phyloP scores from a whole-genome alignment of 1,140 invertebrate genomes.

The Caenorhabditis remanei region DNA sequence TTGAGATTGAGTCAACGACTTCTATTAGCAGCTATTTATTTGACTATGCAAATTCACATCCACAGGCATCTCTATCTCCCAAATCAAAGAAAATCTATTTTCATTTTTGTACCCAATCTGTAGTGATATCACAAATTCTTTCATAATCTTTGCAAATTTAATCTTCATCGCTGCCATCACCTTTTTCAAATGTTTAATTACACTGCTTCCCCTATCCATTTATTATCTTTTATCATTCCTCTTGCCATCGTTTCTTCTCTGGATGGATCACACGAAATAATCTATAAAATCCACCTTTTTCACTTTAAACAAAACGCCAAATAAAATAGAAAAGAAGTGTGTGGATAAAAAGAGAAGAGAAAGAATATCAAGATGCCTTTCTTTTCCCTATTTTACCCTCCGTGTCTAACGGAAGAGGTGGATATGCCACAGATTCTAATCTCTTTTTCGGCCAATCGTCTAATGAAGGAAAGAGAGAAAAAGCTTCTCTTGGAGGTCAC shows the following conservation, averaged over 20 bases:
- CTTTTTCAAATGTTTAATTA: not conserved
- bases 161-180: not conserved
- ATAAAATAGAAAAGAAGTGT: not conserved
- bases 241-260: too few species aligned
- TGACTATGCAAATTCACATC: too few species aligned
- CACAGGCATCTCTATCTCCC: too few species aligned
- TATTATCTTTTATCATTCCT: too few species aligned
- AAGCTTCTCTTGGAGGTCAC: constrained; percentile 43
- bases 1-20: too few species aligned
- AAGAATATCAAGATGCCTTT: constrained; percentile 10
- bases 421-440: constrained; percentile 38
- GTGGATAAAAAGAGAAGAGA: not conserved
- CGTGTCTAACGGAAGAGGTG: not conserved
- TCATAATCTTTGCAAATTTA: not conserved
- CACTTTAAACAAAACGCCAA: not conserved
- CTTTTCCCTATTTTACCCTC: not conserved
- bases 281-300: not conserved
- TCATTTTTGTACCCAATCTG: too few species aligned
- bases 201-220: not conserved
- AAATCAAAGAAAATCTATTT: too few species aligned
- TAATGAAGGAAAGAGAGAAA: not conserved
- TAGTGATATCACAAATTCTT: too few species aligned
- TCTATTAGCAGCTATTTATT: too few species aligned
- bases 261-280: not conserved
- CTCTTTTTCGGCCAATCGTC: constrained; percentile 17